Evolutionary conservation across 1,140 invertebrate species (phyloP), one percentile per base, ranked within the genome.

Genomic region (Dreissena rostriformis): DNA sequence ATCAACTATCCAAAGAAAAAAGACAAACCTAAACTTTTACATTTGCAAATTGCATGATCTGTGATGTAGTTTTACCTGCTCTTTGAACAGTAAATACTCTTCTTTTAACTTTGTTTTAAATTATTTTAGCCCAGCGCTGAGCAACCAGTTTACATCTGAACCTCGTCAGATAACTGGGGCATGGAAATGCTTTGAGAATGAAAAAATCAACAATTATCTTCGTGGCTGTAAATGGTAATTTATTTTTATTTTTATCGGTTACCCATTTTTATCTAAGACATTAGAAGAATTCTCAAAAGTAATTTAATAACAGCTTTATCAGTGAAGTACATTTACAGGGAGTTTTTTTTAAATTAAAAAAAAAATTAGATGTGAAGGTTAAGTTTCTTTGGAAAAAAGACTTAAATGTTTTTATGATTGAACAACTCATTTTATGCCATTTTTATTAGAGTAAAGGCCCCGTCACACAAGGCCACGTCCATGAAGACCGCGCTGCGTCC

Each of bases 151-250:
- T 49, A 77, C 61, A 57, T 53, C 57, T 61, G 52, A 70, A 17
- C 82, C 81, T 14, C 49, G 51, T 49, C 78, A 82, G 52, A 24
- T 85, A 12, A 85, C 78, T 67, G 78, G 77, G 17, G 74, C 79
- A 49, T 82, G 72, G 73, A 29, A 29, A 24, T 77, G 87, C 15
- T 88, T 86, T 68, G 28, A 70, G 51, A 15, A 82, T 49, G n/a
- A n/a, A 11, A 19, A 82, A 5, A 57, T 29, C 15, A 74, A 89
- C n/a, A 88, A 91, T 66, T 90, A 87, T 74, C 85, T 91, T 1
- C 87, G 86, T 71, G 90, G 90, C 29, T 91, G 90, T 85, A 91
- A 91, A 85, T 91, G 90, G 90, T 91, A 80, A 79, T 75, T 79
- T 28, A 24, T 19, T 7, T 57, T 65, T 70, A 49, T 57, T 63